Conservation (phyloP, 2,888 invertebrate species). For the Pachymerium ferrugineum region DNA sequence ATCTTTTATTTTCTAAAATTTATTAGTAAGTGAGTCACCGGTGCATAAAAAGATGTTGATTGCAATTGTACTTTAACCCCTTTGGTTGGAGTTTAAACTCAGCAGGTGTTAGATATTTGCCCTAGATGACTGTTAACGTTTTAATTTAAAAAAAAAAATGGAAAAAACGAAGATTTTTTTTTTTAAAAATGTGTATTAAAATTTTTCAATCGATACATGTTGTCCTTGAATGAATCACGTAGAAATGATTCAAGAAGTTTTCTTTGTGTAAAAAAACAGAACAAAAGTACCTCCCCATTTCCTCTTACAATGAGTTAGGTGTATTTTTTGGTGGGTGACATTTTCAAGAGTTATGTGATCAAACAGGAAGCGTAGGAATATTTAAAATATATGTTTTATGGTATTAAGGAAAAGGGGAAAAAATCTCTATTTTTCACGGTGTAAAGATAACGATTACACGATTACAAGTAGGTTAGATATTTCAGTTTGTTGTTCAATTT, state of each 20-base stretch:
- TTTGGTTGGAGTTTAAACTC: neutral
- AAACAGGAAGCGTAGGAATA: too few relatives aligned
- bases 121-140: neutral
- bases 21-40: neutral
- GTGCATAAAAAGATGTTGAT: neutral
- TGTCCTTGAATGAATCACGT: neutral
- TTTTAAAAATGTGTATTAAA: too few relatives aligned
- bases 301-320: neutral
- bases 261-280: neutral
- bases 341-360: neutral
- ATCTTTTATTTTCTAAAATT: neutral
- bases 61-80: neutral
- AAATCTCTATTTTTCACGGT: too few relatives aligned
- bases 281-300: neutral
- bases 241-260: neutral
- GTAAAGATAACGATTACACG: too few relatives aligned
- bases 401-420: too few relatives aligned
- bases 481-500: too few relatives aligned
- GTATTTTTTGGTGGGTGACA: neutral
- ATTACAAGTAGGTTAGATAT: too few relatives aligned
- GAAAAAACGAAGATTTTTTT: too few relatives aligned
- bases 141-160: too few relatives aligned
- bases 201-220: too few relatives aligned
- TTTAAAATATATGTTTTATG: too few relatives aligned
- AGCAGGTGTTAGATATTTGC: neutral